Evolutionary conservation across 2,113 vertebrate genomes (phyloP).

Genomic region (Pleuronectes platessa): DNA sequence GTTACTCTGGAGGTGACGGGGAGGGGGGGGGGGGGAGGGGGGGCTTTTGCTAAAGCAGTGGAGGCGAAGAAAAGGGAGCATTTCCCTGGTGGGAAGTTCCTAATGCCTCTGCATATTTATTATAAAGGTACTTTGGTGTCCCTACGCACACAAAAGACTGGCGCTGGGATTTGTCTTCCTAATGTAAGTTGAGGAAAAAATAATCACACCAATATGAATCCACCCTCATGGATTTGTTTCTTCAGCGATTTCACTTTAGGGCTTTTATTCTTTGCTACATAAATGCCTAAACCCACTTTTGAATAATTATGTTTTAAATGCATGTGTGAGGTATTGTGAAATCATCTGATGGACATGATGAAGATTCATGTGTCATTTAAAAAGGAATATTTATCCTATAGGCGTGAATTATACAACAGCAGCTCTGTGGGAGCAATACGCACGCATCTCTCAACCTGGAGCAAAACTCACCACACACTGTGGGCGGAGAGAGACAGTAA

Average conservation of each 20-base stretch:
- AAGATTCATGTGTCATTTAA: conserved; percentile 60
- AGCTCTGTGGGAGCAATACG: conserved; percentile 16
- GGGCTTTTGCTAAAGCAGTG: background rate
- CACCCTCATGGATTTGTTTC: conserved; percentile 38
- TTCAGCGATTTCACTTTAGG: background rate
- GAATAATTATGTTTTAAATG: conserved; percentile 37
- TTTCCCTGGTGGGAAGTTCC: conserved; percentile 33
- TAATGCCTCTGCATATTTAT: conserved; percentile 45
- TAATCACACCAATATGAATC: conserved; percentile 30
- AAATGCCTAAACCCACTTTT: conserved; percentile 39
- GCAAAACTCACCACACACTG: conserved; percentile 9
- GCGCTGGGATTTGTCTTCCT: conserved; percentile 16
- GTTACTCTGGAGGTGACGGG: conserved; percentile 39
- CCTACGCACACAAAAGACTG: background rate
- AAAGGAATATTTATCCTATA: conserved; percentile 56
- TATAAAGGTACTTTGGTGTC: conserved; percentile 13
- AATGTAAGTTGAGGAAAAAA: conserved; percentile 46
- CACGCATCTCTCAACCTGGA: conserved; percentile 25
- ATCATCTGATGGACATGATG: conserved; percentile 45
- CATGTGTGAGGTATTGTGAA: conserved; percentile 39
- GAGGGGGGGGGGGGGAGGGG: conserved; percentile 21
- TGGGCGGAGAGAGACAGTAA: background rate
- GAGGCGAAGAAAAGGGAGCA: conserved; percentile 30
- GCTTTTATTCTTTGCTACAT: conserved; percentile 35
- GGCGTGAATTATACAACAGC: conserved; percentile 62